phyloP scores from a whole-genome alignment of 2,888 invertebrate species.

The Orthonychiurus folsomi region DNA sequence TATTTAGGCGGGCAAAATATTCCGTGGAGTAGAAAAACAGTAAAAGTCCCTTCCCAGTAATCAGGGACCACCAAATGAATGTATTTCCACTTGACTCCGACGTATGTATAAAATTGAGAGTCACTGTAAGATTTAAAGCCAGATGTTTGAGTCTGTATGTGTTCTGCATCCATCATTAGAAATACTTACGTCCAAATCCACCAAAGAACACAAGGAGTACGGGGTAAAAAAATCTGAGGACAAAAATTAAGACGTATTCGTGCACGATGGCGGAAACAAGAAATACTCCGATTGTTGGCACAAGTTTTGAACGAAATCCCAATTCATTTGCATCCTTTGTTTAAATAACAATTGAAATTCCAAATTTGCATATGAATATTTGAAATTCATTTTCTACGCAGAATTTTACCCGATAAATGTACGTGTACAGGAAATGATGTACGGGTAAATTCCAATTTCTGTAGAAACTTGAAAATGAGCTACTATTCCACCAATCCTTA shows the following conservation, averaged over 20 bases:
- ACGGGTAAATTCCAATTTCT: constrained; percentile 90
- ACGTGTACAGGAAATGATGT: constrained; percentile 83
- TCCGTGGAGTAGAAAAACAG: constrained; percentile 75
- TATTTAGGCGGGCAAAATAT: constrained; percentile 65
- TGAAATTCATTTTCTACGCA: too few species aligned
- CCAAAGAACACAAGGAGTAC: constrained; percentile 65
- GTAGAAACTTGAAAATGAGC: constrained; percentile 72
- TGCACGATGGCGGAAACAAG: constrained; percentile 75
- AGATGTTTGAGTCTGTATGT: too few species aligned
- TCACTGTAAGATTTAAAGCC: constrained; percentile 14
- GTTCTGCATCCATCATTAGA: too few species aligned
- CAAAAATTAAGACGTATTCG: constrained; percentile 69
- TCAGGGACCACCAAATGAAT: constrained; percentile 70
- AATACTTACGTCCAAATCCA: constrained; percentile 24
- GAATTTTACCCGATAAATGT: constrained; percentile 53
- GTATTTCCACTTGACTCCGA: constrained; percentile 51
- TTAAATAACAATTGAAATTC: neutral
- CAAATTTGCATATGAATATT: too few species aligned
- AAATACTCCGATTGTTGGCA: constrained; percentile 59
- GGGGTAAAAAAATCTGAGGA: constrained; percentile 78
- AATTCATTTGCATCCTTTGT: neutral
- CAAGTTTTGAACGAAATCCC: constrained; percentile 6
- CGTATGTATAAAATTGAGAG: constrained; percentile 13
- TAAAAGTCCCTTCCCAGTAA: constrained; percentile 65
- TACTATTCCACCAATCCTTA: constrained; percentile 89